Base-by-base conservation (phyloP, 2,888 invertebrate species). In the Norana najaformis region DNA sequence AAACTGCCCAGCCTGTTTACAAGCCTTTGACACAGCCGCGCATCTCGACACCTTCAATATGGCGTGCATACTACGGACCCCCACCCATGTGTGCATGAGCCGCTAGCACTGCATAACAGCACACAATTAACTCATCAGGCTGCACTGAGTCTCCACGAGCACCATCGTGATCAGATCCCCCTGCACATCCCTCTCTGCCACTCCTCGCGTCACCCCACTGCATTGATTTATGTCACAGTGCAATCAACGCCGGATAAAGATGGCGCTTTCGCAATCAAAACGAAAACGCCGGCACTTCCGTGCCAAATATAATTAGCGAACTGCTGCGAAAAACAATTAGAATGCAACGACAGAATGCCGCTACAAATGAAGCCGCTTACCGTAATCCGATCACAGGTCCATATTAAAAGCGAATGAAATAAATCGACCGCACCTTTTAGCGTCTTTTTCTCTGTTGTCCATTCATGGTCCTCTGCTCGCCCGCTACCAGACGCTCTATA, bases 221-320 rank as follows among this genome's bases (percentile, higher is more conserved):
- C 69, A 69, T 69, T 69, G 69, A 69, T 69, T 69, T 69, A 69
- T 69, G 2, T 30, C 23, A 47, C 1, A 23, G 47, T n/a, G n/a
- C 69, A n/a, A 8, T 69, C 69, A n/a, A 8, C 30, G 30, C 69
- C 30, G 69, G 69, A 69, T 69, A 69, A 69, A 69, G 69, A 69
- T 69, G 69, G 69, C 69, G 69, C 69, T 69, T 69, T 30, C 69
- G 69, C 69, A 69, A 69, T 69, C 69, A n/a, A 69, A 69, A 69
- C 69, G 69, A 69, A 69, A 69, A 69, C 69, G 30, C 69, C 30
- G 69, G 69, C 30, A 69, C 69, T 69, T 69, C 30, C 69, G 47
- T 13, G 69, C 69, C 69, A n/a, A 69, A 11, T 69, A 69, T 69
- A 69, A 30, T 69, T n/a, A 30, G 30, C 2, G 69, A 69, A 69